Evolutionary conservation across 1,140 invertebrate genomes (phyloP).

Genomic region (Orchestia grillus): DNA sequence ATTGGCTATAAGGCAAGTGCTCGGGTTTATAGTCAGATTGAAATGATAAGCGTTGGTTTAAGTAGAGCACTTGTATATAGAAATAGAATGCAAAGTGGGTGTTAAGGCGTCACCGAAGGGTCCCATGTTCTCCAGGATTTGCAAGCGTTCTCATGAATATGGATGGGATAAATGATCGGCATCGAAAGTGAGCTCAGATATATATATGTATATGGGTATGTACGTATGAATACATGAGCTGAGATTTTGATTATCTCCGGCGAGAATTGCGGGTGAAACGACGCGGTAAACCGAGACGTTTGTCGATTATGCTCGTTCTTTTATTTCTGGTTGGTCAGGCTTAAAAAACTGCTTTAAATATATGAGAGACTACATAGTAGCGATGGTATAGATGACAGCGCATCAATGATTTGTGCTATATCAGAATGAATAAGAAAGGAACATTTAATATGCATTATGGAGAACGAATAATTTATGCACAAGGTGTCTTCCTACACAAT

Average conservation of each 20-base stretch:
- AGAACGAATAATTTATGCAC: too few relatives aligned
- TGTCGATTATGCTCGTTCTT: background rate
- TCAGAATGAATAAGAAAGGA: too few relatives aligned
- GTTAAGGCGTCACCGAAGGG: conserved; percentile 36
- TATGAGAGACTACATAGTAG: too few relatives aligned
- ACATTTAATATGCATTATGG: too few relatives aligned
- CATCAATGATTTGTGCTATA: too few relatives aligned
- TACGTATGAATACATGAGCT: background rate
- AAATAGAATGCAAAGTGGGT: conserved; percentile 55
- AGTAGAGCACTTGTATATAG: conserved; percentile 37
- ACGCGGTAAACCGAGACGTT: too few relatives aligned
- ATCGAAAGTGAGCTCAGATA: background rate
- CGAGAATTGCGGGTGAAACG: background rate
- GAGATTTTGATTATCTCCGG: background rate
- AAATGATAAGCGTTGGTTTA: conserved; percentile 42
- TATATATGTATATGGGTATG: too few relatives aligned
- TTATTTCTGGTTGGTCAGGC: too few relatives aligned
- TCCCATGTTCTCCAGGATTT: conserved; percentile 23
- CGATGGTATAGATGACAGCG: too few relatives aligned
- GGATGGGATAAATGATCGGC: conserved; percentile 45
- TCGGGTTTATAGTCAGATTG: conserved; percentile 53
- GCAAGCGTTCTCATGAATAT: conserved; percentile 9
- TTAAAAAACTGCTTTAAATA: too few relatives aligned
- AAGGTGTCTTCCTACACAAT: too few relatives aligned
- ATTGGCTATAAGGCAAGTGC: conserved; percentile 25